These are phyloP conservation scores for Neomorphus geoffroyi DNA, from an alignment of 2,797 vertebrate genomes.

Conservation along the genomic window DNA sequence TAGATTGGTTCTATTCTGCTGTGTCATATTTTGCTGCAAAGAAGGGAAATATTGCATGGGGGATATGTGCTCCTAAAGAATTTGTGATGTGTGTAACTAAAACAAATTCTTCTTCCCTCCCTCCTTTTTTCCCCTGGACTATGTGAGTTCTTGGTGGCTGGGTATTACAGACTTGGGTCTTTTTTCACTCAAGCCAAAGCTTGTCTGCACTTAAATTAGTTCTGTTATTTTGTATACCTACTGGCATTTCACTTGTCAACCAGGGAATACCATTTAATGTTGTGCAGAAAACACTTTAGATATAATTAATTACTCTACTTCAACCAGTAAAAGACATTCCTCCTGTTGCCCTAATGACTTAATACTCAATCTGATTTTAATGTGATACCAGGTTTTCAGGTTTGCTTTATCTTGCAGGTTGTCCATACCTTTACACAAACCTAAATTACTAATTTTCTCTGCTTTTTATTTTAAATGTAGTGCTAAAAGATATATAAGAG, in stretches of 20 bases:
- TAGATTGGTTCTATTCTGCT: constrained; percentile 22
- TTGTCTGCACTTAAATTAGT: neutral
- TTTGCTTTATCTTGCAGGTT: neutral
- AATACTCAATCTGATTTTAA: neutral
- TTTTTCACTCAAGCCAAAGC: neutral
- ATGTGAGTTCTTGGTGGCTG: neutral
- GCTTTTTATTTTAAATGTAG: neutral
- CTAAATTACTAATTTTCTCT: neutral
- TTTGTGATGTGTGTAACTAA: neutral
- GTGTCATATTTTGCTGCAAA: constrained; percentile 23
- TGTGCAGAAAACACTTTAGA: neutral
- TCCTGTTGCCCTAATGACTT: neutral
- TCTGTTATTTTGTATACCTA: neutral
- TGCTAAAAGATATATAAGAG: neutral
- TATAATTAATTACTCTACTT: neutral
- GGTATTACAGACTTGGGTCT: neutral
- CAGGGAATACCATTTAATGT: neutral
- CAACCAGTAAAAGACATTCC: neutral
- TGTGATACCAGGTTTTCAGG: neutral
- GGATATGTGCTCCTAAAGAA: neutral
- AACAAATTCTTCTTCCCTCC: neutral
- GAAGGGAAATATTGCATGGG: neutral
- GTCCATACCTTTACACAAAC: neutral
- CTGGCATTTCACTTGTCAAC: neutral
- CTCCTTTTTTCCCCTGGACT: neutral